Base-by-base conservation (phyloP, 2,797 vertebrate genomes). In the Silurus lanzhouensis region DNA sequence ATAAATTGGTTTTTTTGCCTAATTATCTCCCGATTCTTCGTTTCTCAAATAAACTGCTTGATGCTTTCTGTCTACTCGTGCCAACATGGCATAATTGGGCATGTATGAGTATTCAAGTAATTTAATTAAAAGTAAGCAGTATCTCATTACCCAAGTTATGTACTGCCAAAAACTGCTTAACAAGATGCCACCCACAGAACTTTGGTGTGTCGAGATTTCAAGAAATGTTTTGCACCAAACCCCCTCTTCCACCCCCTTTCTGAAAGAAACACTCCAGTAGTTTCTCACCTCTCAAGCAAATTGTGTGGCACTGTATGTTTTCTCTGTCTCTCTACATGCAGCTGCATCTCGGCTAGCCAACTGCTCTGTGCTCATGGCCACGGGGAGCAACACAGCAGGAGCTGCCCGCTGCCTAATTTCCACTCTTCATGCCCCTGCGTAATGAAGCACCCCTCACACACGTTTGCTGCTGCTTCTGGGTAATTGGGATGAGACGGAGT, bases 401-500 rank as follows among this genome's bases (percentile, higher is more conserved):
- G 82, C 86, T 77, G 70, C 88, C 87, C 85, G 61, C 87, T 88
- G 90, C 87, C 88, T 88, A 90, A 90, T 90, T 90, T 90, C 83
- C 82, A 84, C 85, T 84, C 87, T 88, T 86, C 85, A 83, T 88
- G 76, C 86, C 86, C 86, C 58, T 84, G 85, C 52, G 83, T 90
- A 90, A 90, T 89, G 87, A 89, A 90, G 82, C 88, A 68, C 85
- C 87, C 84, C 84, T 87, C 76, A 81, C 68, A 84, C 87, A 78
- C 83, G n/a, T 84, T 89, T 87, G 81, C 84, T 86, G 84, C 84
- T 85, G 85, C 87, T 86, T 79, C 71, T 84, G 80, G 84, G 31
- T 91, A 92, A 88, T 91, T 85, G 83, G 92, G 83, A 86, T 89
- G 86, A 89, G 90, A 91, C 81, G 86, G 89, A 92, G 81, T 80